These are phyloP conservation scores for Drosophila koepferae DNA, from an alignment of 2,888 invertebrate species.

Conservation along the genomic window DNA sequence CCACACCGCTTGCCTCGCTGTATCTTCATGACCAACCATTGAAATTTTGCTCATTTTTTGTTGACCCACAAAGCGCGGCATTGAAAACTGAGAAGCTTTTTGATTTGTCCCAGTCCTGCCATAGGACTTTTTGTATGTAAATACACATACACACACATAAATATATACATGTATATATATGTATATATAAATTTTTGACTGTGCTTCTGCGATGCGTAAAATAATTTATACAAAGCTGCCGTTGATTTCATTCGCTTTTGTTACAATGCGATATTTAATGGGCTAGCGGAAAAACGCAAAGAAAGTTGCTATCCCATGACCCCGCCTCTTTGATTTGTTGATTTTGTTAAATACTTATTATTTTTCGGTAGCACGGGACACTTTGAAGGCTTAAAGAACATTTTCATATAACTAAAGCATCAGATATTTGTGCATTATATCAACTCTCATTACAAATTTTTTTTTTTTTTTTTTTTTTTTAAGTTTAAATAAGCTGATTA, in stretches of 20 bases:
- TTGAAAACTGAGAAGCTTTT: constrained; percentile 64
- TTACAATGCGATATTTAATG: constrained; percentile 59
- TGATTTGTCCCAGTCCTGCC: constrained; percentile 58
- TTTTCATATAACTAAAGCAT: background rate
- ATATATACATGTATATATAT: constrained; percentile 14
- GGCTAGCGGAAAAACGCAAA: constrained; percentile 24
- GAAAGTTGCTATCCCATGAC: constrained; percentile 9
- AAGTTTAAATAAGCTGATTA: constrained; percentile 6
- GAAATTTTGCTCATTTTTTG: constrained; percentile 63
- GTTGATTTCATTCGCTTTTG: constrained; percentile 72
- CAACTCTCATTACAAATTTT: constrained; percentile 1
- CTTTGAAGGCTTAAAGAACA: constrained; percentile 7
- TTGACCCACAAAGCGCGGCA: constrained; percentile 72
- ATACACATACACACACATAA: constrained; percentile 26
- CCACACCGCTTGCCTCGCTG: background rate
- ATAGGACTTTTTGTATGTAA: constrained; percentile 17
- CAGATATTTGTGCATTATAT: background rate
- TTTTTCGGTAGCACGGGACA: constrained; percentile 26
- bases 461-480: constrained; percentile 4
- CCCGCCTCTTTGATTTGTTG: constrained; percentile 56
- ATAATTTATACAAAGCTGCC: constrained; percentile 74
- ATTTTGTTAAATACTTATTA: constrained; percentile 72
- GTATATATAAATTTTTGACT: constrained; percentile 39
- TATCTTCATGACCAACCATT: constrained; percentile 33
- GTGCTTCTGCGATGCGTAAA: constrained; percentile 57